Percentiles rank a stretch among this genome's conserved stretches.
Conservation (phyloP, 92 coral and sea anemone genomes). For the Diadumene lineata region DNA sequence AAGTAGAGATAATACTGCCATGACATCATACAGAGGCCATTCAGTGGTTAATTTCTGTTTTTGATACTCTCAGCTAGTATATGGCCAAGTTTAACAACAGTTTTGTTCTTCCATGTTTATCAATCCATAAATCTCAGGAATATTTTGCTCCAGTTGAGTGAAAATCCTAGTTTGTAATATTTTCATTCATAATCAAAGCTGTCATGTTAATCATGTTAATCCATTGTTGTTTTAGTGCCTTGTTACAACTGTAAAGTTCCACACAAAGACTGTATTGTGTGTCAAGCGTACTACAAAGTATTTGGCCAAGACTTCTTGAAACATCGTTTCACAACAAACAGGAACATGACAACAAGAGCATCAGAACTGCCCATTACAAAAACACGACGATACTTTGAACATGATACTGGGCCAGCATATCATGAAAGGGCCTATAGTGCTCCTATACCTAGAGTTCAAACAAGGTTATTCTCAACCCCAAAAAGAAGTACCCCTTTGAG, state of each 20-base stretch:
- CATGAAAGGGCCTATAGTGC: conserved; percentile 92
- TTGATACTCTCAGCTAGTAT: too few species aligned
- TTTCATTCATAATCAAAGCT: too few species aligned
- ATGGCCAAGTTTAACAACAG: too few species aligned
- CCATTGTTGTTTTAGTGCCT: conserved; percentile 64
- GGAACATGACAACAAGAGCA: conserved; percentile 63
- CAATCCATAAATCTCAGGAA: too few species aligned
- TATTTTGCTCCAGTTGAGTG: too few species aligned
- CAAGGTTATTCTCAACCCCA: conserved; percentile 53
- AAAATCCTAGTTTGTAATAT: too few species aligned
- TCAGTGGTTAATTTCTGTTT: too few species aligned
- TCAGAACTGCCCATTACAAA: conserved; percentile 69
- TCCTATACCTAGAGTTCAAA: conserved; percentile 72
- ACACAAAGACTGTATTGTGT: conserved; percentile 92
- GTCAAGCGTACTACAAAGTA: conserved; percentile 94
- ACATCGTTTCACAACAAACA: conserved; percentile 74
- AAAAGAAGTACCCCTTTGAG: conserved; percentile 26
- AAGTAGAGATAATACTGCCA: conserved; percentile 31
- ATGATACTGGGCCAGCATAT: conserved; percentile 70
- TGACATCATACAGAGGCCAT: not conserved
- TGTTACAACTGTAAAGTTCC: conserved; percentile 88
- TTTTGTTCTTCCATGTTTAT: too few species aligned
- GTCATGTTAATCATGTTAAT: too few species aligned
- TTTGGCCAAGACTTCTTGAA: conserved; percentile 89
- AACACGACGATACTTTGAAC: conserved; percentile 57